phyloP scores from a whole-genome alignment of 1,140 invertebrate genomes.

The Campodea augens region DNA sequence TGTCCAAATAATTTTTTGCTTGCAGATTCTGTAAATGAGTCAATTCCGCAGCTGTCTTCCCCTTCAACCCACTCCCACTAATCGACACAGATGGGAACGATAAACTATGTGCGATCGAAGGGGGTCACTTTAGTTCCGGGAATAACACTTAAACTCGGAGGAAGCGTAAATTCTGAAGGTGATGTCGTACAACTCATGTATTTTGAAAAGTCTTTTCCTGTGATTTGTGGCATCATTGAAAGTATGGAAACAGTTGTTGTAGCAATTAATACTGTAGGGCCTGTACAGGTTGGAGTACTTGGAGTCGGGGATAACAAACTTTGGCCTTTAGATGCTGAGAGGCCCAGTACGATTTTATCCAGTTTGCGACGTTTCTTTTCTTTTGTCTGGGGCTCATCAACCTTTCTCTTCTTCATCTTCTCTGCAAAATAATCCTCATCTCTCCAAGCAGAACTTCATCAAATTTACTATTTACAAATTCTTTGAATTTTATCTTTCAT shows the following conservation, averaged over 20 bases:
- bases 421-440: conserved; percentile 66
- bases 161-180: not conserved
- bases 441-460: no score
- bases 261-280: conserved; percentile 20
- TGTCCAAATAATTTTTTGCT: no score
- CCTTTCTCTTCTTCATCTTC: conserved; percentile 69
- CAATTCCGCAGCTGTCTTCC: no score
- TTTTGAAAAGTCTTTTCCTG: not conserved
- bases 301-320: conserved; percentile 31
- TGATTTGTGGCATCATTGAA: conserved; percentile 8
- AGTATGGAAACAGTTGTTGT: conserved; percentile 14
- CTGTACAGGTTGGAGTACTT: conserved; percentile 29
- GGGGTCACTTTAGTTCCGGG: not conserved
- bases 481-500: no score
- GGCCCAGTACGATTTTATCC: conserved; percentile 72
- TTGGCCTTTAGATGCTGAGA: conserved; percentile 69
- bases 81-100: no score
- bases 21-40: no score
- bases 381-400: conserved; percentile 56
- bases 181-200: not conserved
- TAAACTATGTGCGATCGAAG: not conserved
- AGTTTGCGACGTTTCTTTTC: conserved; percentile 75
- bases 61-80: no score
- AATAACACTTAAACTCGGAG: not conserved
- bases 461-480: no score